These are phyloP conservation scores for Melanotaenia nigrans DNA, from an alignment of 2,797 vertebrate species.

Conservation along the genomic window DNA sequence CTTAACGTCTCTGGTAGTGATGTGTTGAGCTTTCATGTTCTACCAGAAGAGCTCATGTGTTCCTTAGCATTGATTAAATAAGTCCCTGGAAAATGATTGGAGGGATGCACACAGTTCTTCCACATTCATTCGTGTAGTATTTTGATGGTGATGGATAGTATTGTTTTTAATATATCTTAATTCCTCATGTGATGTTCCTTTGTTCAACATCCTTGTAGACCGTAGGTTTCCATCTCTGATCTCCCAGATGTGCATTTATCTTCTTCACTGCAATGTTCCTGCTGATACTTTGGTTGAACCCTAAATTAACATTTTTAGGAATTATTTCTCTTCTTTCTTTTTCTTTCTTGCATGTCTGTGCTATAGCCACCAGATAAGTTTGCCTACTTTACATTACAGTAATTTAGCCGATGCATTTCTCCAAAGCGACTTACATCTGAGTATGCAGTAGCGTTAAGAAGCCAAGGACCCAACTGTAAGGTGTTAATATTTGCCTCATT, in stretches of 20 bases:
- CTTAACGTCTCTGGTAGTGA: neutral
- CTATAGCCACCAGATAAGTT: neutral
- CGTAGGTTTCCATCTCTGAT: neutral
- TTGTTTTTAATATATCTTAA: neutral
- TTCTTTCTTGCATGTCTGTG: neutral
- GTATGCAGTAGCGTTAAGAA: too few species aligned
- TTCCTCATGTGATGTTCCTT: neutral
- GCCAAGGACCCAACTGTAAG: too few species aligned
- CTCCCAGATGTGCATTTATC: neutral
- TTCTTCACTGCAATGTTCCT: neutral
- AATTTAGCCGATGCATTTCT: too few species aligned
- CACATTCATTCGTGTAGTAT: neutral
- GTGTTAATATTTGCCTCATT: too few species aligned
- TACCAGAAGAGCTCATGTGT: neutral
- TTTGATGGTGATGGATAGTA: neutral
- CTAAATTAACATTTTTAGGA: neutral
- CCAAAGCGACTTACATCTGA: too few species aligned
- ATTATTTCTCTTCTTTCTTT: neutral
- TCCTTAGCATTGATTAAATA: neutral
- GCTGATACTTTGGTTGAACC: neutral
- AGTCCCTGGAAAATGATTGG: neutral
- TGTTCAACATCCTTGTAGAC: neutral
- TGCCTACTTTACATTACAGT: too few species aligned
- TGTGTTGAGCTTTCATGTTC: neutral
- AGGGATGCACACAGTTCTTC: neutral